Conservation (phyloP, 2,888 invertebrate genomes). For the Dynastes tityus region DNA sequence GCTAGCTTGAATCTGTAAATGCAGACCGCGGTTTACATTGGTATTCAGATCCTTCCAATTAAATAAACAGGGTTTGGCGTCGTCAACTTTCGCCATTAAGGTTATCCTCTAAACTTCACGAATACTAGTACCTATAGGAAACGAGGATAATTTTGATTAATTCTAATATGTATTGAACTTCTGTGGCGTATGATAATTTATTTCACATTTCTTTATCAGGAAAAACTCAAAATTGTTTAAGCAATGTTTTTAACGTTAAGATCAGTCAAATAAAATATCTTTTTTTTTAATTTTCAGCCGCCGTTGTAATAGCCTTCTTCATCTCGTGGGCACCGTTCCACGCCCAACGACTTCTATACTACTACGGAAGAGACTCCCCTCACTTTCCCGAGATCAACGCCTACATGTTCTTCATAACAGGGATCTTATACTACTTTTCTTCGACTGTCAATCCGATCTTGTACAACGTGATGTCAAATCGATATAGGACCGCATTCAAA, state of each 20-base stretch:
- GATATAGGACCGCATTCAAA: conserved; percentile 85
- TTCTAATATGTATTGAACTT: too few relatives aligned
- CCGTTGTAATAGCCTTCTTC: conserved; percentile 95
- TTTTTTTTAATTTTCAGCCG: conserved; percentile 75
- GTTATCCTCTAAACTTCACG: neutral
- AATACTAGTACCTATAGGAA: neutral
- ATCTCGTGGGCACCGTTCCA: conserved; percentile 98
- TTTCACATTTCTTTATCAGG: too few relatives aligned
- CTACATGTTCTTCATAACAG: conserved; percentile 85
- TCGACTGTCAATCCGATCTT: conserved; percentile 88
- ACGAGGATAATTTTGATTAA: neutral
- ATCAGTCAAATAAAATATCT: neutral
- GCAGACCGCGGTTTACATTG: neutral
- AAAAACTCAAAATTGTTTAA: too few relatives aligned
- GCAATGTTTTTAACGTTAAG: too few relatives aligned
- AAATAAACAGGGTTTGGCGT: neutral
- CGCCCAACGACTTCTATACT: conserved; percentile 88
- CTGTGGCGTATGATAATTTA: neutral
- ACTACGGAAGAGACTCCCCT: conserved; percentile 78
- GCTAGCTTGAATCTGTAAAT: neutral
- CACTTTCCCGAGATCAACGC: conserved; percentile 81
- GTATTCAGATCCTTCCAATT: neutral
- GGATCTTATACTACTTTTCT: conserved; percentile 87
- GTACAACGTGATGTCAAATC: conserved; percentile 85
- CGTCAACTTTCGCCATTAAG: neutral